Percentiles rank a stretch among this genome's conserved stretches.
These are phyloP conservation scores for Ornithorhynchus anatinus DNA, from an alignment of 2,113 vertebrate species.

Conservation along the genomic window DNA sequence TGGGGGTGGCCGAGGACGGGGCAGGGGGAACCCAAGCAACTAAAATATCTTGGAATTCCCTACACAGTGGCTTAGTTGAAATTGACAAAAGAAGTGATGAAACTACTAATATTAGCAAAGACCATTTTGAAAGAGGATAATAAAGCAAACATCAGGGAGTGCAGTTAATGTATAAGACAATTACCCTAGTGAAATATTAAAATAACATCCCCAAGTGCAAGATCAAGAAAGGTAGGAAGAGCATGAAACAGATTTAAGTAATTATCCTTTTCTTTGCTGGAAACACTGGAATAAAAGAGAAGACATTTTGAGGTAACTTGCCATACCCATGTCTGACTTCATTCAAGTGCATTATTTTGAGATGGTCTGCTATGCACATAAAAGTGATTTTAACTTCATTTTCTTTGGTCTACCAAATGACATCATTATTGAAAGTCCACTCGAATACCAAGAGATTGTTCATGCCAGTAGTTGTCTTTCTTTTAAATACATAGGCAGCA, in stretches of 20 bases:
- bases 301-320: not conserved
- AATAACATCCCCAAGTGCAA: constrained; percentile 17
- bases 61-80: not conserved
- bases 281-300: not conserved
- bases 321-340: not conserved
- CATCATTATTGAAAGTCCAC: not conserved
- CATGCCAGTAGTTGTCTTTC: not conserved
- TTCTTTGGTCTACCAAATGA: not conserved
- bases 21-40: not conserved
- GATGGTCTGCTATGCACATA: accelerated
- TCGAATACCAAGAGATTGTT: not conserved
- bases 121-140: constrained; percentile 29
- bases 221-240: not conserved
- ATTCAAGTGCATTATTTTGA: not conserved
- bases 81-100: constrained; percentile 21
- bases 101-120: constrained; percentile 25
- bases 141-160: constrained; percentile 41
- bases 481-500: not conserved
- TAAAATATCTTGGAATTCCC: not conserved
- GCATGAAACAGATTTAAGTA: not conserved
- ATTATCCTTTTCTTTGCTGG: not conserved
- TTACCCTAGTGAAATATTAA: constrained; percentile 49
- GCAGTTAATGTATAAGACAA: constrained; percentile 46
- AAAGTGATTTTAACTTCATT: accelerated
- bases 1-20: not conserved